Base-by-base conservation (phyloP, 2,888 invertebrate genomes). In the Leptura quadrifasciata region DNA sequence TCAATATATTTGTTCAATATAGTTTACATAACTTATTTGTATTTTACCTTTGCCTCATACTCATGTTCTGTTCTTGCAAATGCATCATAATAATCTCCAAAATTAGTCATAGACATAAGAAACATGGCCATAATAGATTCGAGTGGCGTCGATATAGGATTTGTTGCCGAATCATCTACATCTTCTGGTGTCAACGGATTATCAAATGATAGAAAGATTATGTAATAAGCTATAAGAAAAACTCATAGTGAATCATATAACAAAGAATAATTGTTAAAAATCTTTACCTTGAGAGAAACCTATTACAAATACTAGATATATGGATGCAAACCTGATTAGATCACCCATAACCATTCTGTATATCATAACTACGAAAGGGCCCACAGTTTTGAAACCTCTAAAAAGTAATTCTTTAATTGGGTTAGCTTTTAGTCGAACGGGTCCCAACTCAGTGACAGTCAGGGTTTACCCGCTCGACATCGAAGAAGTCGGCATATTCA, bases 311-410 rank as follows among this genome's bases (percentile, higher is more conserved):
- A 99, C 97, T 79, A 97, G 90, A 88, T 99, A 99, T 87, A 99
- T 99, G 64, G 96, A 95, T 78, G 98, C 97, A 89, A 99, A 99
- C 80, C 99, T 93, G 27, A 98, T 91, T 35, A 99, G 91, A 90
- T 99, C 99, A 73, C 98, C 98, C 93, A 96, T 95, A 65, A 99
- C 96, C 97, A 99, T 99, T 80, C 98, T 93, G 90, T 99, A 99
- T 83, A 99, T 98, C 98, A 99, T 99, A 82, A 98, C 97, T n/a
- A 99, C 99, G 93, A 99, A 99, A 0, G 99, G 99, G 3, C 99
- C 99, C 0, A 99, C 98, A 0, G 98, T 97, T 90, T 98, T 97
- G 89, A 99, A 97, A 15, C 98, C 98, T 86, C 99, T 97, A 90
- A 57, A 91, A 81, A 21, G n/a, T 58, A 0, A 21, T 2, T 2